Evolutionary conservation across 2,888 invertebrate genomes (phyloP).

Genomic region (Heterodera filipjevi): DNA sequence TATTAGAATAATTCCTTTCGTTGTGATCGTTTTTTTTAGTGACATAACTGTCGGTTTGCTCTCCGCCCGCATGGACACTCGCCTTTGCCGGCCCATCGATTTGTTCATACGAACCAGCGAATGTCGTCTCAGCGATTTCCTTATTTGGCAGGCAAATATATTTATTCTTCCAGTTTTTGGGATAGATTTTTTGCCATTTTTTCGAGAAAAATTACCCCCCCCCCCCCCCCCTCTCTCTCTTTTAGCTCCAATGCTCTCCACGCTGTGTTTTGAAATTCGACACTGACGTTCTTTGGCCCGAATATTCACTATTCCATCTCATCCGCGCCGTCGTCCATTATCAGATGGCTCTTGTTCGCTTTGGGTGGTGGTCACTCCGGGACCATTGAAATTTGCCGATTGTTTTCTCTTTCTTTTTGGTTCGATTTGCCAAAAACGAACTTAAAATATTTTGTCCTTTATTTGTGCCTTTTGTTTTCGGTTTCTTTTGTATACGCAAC

Average conservation of each 20-base stretch:
- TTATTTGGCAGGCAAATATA: constrained; percentile 72
- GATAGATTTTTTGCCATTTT: too few relatives aligned
- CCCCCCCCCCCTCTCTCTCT: background rate
- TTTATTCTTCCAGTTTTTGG: background rate
- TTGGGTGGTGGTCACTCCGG: background rate
- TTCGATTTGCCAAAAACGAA: background rate
- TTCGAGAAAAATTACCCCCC: too few relatives aligned
- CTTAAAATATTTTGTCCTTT: background rate
- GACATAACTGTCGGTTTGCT: constrained; percentile 81
- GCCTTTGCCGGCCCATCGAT: constrained; percentile 80
- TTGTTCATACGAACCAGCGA: constrained; percentile 92
- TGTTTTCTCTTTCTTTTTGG: background rate
- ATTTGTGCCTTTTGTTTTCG: too few relatives aligned
- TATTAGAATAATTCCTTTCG: too few relatives aligned
- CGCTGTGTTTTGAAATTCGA: constrained; percentile 76
- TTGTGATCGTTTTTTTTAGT: constrained; percentile 50
- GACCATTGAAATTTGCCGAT: background rate
- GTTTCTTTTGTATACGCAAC: too few relatives aligned
- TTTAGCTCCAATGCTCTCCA: constrained; percentile 10
- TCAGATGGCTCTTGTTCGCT: constrained; percentile 70
- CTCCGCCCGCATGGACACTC: constrained; percentile 78
- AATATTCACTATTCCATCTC: constrained; percentile 89
- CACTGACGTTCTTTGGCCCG: constrained; percentile 86
- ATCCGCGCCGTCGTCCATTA: constrained; percentile 83
- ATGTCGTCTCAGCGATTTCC: constrained; percentile 80